A percentile compares a stretch with the other conserved stretches of the same genome.
Conservation (phyloP, 2,113 vertebrate genomes). For the Cricetomys ansorgei region DNA sequence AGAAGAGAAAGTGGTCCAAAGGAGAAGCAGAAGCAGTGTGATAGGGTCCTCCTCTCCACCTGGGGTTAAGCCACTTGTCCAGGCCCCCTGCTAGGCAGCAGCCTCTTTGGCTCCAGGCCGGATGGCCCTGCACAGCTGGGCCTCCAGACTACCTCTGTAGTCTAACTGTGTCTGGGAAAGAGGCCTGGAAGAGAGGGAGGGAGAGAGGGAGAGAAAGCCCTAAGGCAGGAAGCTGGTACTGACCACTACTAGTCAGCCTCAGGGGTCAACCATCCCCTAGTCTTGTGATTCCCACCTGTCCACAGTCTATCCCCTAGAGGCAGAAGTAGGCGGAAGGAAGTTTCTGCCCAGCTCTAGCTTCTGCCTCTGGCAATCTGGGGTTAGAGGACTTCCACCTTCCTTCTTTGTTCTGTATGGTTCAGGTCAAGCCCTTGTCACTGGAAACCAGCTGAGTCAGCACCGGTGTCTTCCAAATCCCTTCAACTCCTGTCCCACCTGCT, state of each 20-base stretch:
- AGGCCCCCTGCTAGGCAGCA: background rate
- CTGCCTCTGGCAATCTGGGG: background rate
- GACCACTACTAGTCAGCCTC: background rate
- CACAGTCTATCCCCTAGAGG: background rate
- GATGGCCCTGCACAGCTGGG: background rate
- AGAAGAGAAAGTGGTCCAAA: constrained; percentile 62
- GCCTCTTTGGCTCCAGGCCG: background rate
- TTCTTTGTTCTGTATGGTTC: background rate
- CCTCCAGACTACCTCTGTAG: background rate
- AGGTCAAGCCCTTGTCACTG: constrained; percentile 12
- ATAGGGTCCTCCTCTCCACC: background rate
- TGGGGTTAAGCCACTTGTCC: constrained; percentile 71
- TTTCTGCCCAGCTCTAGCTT: background rate
- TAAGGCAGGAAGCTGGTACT: background rate
- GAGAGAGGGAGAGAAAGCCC: background rate
- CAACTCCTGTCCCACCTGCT: background rate
- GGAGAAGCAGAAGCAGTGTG: background rate
- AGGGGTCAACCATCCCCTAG: background rate
- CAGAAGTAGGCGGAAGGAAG: background rate
- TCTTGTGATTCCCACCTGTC: background rate
- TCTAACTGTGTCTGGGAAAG: background rate
- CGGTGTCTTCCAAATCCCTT: background rate
- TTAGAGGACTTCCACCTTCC: background rate
- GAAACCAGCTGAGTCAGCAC: constrained; percentile 52
- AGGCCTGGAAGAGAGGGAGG: too few species aligned